Base-by-base conservation (phyloP, 2,797 vertebrate genomes). In the Nannoperca obscura region DNA sequence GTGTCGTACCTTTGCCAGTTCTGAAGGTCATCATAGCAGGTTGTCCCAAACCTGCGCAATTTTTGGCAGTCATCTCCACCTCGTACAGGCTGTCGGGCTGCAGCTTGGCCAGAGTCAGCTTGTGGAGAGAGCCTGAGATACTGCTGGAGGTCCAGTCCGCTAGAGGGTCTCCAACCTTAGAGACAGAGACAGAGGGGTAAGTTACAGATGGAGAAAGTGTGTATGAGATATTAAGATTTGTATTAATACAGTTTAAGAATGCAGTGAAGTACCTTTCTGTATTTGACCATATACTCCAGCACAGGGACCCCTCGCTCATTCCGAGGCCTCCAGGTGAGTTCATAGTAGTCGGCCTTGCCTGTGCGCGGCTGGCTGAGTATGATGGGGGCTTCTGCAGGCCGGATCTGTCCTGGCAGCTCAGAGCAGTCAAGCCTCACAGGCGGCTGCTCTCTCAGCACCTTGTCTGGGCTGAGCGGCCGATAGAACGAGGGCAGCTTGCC, bases 11-110 rank as follows among this genome's bases (percentile, higher is more conserved):
- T 93, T 95, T 96, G 91, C 97, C 97, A 0, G 98, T 99, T 83
- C 98, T 96, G 93, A 99, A 99, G 80, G 98, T 99, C 95, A 99
- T 97, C 98, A 99, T 99, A 66, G 98, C 97, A 0, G 97, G 97
- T 90, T 99, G 98, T 52, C 98, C 97, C 77, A 98, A 88, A 1
- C 98, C 98, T 0, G 96, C 97, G 34, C 98, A 99, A 94, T 98
- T 99, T 86, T 96, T 96, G 47, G 97, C 97, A 0, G 97, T 90
- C 98, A 99, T 99, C 92, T 99, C 98, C 77, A 99, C 98, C 88
- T 99, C 98, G 0, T 99, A 99, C 65, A 99, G 93, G 78, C 98
- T 99, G 76, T 97, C 96, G 0, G 98, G 96, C 86, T 98, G 97
- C 78, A 99, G 95, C 78, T 95, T 97, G 76, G 95, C 94, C 76